These are phyloP conservation scores for Pseudomyrmex sp. DNA, from an alignment of 1,140 invertebrate species.

Conservation along the genomic window DNA sequence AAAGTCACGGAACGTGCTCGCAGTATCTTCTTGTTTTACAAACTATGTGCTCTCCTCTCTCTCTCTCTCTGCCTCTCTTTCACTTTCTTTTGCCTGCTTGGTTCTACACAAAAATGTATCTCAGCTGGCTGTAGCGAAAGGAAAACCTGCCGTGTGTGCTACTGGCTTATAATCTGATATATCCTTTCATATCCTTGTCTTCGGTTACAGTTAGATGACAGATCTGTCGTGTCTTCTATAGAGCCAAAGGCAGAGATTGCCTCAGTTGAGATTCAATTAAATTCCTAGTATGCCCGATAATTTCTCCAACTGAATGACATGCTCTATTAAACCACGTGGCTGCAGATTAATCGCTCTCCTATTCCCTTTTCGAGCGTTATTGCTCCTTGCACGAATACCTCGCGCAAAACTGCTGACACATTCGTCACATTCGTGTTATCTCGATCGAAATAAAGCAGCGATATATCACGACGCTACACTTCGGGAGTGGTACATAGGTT, in stretches of 20 bases:
- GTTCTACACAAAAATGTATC: slow-evolving; percentile 13
- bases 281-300: slow-evolving; percentile 61
- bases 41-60: slow-evolving; percentile 14
- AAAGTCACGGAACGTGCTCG: slow-evolving; percentile 41
- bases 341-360: slow-evolving; percentile 48
- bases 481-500: not conserved
- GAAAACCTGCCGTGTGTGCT: not conserved
- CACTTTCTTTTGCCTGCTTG: not conserved
- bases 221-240: slow-evolving; percentile 31
- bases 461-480: not conserved
- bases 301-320: slow-evolving; percentile 67
- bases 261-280: slow-evolving; percentile 66
- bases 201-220: slow-evolving; percentile 44
- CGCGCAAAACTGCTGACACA: slow-evolving; percentile 35
- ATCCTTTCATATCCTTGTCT: slow-evolving; percentile 38
- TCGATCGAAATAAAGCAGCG: not conserved
- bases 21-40: slow-evolving; percentile 18
- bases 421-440: slow-evolving; percentile 21
- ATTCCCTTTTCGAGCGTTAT: not conserved
- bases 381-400: slow-evolving; percentile 1
- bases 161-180: slow-evolving; percentile 45
- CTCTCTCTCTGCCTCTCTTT: too few relatives aligned
- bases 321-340: slow-evolving; percentile 63
- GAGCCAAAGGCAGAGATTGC: slow-evolving; percentile 42
- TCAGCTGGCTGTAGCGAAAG: not conserved